phyloP scores from a whole-genome alignment of 2,797 vertebrate species.

The Dermochelys coriacea region DNA sequence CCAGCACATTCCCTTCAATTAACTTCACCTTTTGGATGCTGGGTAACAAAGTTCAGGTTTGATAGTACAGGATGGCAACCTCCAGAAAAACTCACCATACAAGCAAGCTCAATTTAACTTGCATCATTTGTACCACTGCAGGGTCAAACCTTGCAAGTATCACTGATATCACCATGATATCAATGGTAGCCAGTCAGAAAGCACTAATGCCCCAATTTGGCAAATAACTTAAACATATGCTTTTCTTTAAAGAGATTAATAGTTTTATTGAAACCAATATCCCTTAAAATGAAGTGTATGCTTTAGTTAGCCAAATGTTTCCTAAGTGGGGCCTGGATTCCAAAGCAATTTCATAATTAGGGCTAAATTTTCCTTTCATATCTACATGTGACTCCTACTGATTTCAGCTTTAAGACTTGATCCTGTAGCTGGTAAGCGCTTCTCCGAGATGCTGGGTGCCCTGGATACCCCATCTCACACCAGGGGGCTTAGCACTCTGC shows the following conservation, averaged over 20 bases:
- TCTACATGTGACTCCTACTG: background rate
- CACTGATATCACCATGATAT: background rate
- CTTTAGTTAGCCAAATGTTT: background rate
- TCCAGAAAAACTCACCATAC: background rate
- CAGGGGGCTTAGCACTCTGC: background rate
- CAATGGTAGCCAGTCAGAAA: background rate
- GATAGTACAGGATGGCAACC: background rate
- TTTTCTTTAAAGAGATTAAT: background rate
- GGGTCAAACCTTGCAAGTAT: background rate
- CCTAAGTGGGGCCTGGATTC: background rate
- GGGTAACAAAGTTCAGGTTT: background rate
- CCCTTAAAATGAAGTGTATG: background rate
- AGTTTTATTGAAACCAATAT: background rate
- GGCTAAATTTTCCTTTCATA: background rate
- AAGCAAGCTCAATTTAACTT: background rate
- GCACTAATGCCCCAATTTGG: background rate
- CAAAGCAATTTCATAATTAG: background rate
- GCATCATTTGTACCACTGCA: background rate
- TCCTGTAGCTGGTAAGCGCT: fast-evolving
- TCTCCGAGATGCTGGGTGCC: background rate
- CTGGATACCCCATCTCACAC: background rate
- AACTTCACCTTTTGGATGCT: too few relatives aligned
- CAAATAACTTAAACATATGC: background rate
- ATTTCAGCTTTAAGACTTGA: background rate
- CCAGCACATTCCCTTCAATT: background rate